Evolutionary conservation across 2,888 invertebrate species (phyloP), one percentile per base, ranked within the genome.

Genomic region (Eristalinus sepulchralis): DNA sequence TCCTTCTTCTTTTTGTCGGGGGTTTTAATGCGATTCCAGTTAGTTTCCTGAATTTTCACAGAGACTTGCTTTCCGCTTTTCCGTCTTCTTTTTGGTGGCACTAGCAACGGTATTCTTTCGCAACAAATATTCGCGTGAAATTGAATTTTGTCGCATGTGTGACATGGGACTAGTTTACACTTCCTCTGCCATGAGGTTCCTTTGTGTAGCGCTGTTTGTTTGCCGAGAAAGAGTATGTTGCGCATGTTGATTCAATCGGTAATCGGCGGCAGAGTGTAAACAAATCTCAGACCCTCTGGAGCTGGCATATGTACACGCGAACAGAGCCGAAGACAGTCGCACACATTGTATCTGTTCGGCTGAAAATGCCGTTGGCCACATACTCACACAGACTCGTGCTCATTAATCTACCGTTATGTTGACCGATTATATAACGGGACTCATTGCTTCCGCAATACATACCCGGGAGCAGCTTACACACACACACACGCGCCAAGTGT

Each of bases 361-460:
- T 66, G 31, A 27, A 71, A 71, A 27, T 79, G 47, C 47, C 36
- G 64, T 75, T 66, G 24, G 33, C 17, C 47, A 47, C 17, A 17
- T 47, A 17, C 47, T n/a, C 47, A 8, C 9, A 47, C 47, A 47
- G 8, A 0, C 17, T 8, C 8, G 4, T 4, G 1, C 27, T 24
- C 27, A 73, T 59, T 55, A 20, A 20, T 79, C 53, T 84, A 89
- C 89, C 89, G 89, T 89, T 89, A 89, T 88, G 89, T 89, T 89
- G 89, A 89, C 89, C 89, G 89, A 89, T 89, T 89, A 88, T 88
- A 89, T 89, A 90, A 89, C 89, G 88, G 89, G 89, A 87, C 68
- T 71, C 57, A 39, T 57, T 59, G 55, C 80, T 84, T 84, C 80
- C 76, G 76, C 62, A 71, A 81, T 31, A 39, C 63, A 24, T 70